These are phyloP conservation scores for Symphodus melops DNA, from an alignment of 2,113 vertebrate genomes.

Conservation along the genomic window DNA sequence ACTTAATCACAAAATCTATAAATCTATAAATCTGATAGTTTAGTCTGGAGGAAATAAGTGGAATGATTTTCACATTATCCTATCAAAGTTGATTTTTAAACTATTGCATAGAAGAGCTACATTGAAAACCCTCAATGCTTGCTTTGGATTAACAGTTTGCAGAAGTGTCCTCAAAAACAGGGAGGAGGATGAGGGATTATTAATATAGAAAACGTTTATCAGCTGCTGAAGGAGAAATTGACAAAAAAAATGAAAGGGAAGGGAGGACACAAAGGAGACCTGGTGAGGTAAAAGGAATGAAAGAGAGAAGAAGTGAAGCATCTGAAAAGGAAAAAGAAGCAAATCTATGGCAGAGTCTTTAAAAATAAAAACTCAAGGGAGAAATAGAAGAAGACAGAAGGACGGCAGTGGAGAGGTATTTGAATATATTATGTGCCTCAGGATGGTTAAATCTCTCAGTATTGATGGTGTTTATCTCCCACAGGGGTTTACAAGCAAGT, in stretches of 20 bases:
- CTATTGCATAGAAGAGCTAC: background rate
- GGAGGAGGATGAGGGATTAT: slow-evolving; percentile 54
- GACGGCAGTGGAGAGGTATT: slow-evolving; percentile 30
- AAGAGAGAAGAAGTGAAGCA: slow-evolving; percentile 3
- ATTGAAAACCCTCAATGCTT: slow-evolving; percentile 16
- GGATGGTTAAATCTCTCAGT: slow-evolving; percentile 38
- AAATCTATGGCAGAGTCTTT: background rate
- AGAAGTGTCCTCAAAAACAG: slow-evolving; percentile 21
- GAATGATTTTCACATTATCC: background rate
- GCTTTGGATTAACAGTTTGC: slow-evolving; percentile 21
- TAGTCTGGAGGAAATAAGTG: background rate
- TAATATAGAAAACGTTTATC: slow-evolving; percentile 32
- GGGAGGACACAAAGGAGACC: slow-evolving; percentile 7
- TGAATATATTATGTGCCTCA: slow-evolving; percentile 45
- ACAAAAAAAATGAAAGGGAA: slow-evolving; percentile 30
- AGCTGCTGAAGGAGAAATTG: slow-evolving; percentile 23
- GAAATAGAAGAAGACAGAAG: slow-evolving; percentile 6
- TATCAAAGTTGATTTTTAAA: background rate
- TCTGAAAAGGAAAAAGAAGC: slow-evolving; percentile 4
- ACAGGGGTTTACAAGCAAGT: slow-evolving; percentile 38
- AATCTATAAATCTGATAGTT: background rate
- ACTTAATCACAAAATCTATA: background rate
- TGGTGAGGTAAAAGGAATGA: slow-evolving; percentile 16
- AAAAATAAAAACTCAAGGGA: background rate
- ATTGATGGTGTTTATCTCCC: slow-evolving; percentile 64